These are phyloP conservation scores for Rugalucina vietnamica DNA, from an alignment of 2,888 invertebrate species.

Conservation along the genomic window DNA sequence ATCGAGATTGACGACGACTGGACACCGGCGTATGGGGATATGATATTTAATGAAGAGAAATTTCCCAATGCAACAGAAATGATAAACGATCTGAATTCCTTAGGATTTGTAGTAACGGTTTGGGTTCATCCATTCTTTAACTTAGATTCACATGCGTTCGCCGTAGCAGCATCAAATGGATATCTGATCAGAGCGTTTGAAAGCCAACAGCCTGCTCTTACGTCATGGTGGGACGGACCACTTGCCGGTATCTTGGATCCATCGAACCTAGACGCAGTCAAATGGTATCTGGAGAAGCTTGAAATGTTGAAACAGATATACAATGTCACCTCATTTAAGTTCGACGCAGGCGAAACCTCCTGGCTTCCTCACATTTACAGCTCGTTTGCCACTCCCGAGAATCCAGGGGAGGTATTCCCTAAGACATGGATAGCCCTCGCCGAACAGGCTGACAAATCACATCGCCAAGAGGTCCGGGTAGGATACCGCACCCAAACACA, in stretches of 20 bases:
- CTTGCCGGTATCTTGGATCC: constrained; percentile 92
- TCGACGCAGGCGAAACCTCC: constrained; percentile 88
- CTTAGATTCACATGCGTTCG: constrained; percentile 93
- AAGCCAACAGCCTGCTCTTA: constrained; percentile 71
- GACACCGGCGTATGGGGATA: constrained; percentile 94
- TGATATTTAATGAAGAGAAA: constrained; percentile 89
- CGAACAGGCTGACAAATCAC: constrained; percentile 72
- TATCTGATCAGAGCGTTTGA: constrained; percentile 85
- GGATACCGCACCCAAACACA: constrained; percentile 92
- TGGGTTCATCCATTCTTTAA: constrained; percentile 86
- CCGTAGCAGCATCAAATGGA: constrained; percentile 88
- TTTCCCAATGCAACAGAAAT: constrained; percentile 88
- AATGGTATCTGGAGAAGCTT: constrained; percentile 90
- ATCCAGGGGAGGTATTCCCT: constrained; percentile 74
- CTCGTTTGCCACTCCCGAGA: constrained; percentile 54
- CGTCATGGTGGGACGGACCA: constrained; percentile 93
- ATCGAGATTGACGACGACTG: constrained; percentile 92
- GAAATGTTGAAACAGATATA: constrained; percentile 87
- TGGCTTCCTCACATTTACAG: constrained; percentile 76
- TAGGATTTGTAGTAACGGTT: constrained; percentile 90
- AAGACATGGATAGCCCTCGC: constrained; percentile 73
- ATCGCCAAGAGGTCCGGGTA: constrained; percentile 92
- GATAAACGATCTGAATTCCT: constrained; percentile 84
- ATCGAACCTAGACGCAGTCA: constrained; percentile 91
- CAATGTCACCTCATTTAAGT: constrained; percentile 94